These are phyloP conservation scores for Porphyrio hochstetteri DNA, from an alignment of 2,113 vertebrate genomes.

Conservation along the genomic window DNA sequence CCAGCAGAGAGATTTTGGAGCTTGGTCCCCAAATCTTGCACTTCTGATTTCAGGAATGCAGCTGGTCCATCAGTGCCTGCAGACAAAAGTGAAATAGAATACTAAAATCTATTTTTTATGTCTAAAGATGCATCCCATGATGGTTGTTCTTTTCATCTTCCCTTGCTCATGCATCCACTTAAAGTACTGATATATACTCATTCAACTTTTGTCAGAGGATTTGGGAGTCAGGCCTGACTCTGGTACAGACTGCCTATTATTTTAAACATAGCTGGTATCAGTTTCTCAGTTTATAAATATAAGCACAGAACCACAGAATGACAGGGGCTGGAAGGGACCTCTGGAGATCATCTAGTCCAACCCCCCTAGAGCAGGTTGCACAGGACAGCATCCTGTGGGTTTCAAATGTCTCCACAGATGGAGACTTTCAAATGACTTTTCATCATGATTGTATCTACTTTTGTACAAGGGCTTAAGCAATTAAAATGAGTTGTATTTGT, in stretches of 20 bases:
- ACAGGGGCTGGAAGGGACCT: too few species aligned
- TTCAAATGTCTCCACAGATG: too few species aligned
- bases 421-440: too few species aligned
- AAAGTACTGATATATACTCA: background rate
- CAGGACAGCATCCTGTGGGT: too few species aligned
- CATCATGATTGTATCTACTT: background rate
- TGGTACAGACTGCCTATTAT: background rate
- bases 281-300: background rate
- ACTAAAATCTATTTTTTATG: background rate
- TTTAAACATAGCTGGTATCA: background rate
- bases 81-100: background rate
- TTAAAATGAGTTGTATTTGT: background rate
- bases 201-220: background rate
- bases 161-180: background rate
- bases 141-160: background rate
- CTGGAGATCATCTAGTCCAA: too few species aligned
- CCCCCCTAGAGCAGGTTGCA: too few species aligned
- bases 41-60: constrained; percentile 81
- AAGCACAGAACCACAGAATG: too few species aligned
- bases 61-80: constrained; percentile 91
- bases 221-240: background rate
- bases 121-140: background rate
- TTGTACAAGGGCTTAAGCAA: background rate
- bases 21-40: constrained; percentile 76
- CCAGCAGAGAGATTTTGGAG: constrained; percentile 79